Evolutionary conservation across 1,140 invertebrate genomes (phyloP).

Genomic region (Scaptodrosophila lebanonensis): DNA sequence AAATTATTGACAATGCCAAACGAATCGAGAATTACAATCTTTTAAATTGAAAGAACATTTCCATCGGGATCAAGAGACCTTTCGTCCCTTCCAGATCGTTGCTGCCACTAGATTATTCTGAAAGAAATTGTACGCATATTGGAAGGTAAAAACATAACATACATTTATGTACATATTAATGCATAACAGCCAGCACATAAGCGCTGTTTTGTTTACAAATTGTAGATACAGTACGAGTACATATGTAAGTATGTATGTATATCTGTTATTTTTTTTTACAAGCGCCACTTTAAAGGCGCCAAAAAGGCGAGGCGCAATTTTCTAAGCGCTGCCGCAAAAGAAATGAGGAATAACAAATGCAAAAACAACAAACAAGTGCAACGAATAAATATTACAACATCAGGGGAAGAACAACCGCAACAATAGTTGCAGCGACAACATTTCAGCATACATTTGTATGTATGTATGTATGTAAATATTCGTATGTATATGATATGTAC

Average conservation of each 20-base stretch:
- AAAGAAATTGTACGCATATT: too few species aligned
- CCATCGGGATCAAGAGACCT: too few species aligned
- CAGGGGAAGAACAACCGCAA: neutral
- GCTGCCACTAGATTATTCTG: too few species aligned
- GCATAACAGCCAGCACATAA: too few species aligned
- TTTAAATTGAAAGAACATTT: too few species aligned
- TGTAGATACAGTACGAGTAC: neutral
- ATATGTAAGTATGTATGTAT: conserved; percentile 1
- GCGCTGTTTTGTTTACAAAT: too few species aligned
- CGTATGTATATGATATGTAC: conserved; percentile 6
- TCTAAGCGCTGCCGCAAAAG: conserved; percentile 6
- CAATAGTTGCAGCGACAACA: conserved; percentile 6
- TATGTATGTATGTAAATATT: neutral
- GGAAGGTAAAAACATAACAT: too few species aligned
- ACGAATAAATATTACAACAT: conserved; percentile 6
- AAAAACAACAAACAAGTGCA: conserved; percentile 22
- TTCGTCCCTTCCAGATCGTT: too few species aligned
- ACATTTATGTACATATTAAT: too few species aligned
- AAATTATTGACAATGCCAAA: too few species aligned
- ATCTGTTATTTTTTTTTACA: conserved; percentile 10
- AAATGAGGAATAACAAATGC: conserved; percentile 17
- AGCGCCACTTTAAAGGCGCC: conserved; percentile 43
- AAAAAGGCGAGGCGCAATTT: conserved; percentile 50
- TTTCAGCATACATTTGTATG: conserved; percentile 5
- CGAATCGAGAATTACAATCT: too few species aligned